Percentiles rank a stretch among this genome's conserved stretches.
These are phyloP conservation scores for Rhabdomys pumilio DNA, from an alignment of 2,797 vertebrate species.

Conservation along the genomic window DNA sequence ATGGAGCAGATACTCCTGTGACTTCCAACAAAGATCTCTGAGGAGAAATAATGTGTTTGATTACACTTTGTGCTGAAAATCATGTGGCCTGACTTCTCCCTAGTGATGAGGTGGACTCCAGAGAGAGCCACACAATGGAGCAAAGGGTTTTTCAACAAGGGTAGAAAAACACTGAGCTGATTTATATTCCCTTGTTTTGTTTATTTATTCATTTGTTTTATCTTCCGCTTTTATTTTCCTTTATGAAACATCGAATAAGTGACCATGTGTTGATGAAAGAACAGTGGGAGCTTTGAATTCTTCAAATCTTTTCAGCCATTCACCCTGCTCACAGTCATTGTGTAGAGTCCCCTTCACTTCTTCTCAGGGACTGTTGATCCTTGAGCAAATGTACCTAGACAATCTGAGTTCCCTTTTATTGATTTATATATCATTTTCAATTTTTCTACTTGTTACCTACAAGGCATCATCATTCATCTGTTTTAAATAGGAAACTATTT, in stretches of 20 bases:
- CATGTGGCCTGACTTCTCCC: neutral
- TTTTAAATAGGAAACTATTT: no score
- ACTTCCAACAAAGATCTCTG: conserved; percentile 76
- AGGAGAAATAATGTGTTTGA: neutral
- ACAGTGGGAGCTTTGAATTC: neutral
- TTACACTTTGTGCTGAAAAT: neutral
- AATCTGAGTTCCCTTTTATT: neutral
- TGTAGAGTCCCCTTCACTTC: neutral
- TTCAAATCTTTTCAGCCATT: neutral
- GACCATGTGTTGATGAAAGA: neutral
- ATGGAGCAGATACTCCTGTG: conserved; percentile 88
- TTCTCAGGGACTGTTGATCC: neutral
- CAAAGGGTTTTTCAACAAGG: conserved; percentile 13
- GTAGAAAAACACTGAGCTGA: neutral
- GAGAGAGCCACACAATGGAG: neutral
- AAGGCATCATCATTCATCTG: neutral
- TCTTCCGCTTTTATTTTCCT: conserved; percentile 23
- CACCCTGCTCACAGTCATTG: neutral
- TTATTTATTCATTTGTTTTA: neutral
- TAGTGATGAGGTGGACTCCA: neutral
- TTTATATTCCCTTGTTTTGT: conserved; percentile 39
- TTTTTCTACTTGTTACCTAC: neutral
- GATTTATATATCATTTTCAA: neutral
- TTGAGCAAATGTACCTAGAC: neutral
- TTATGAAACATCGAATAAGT: neutral